phyloP scores from a whole-genome alignment of 2,113 vertebrate genomes.

The Acinonyx jubatus region DNA sequence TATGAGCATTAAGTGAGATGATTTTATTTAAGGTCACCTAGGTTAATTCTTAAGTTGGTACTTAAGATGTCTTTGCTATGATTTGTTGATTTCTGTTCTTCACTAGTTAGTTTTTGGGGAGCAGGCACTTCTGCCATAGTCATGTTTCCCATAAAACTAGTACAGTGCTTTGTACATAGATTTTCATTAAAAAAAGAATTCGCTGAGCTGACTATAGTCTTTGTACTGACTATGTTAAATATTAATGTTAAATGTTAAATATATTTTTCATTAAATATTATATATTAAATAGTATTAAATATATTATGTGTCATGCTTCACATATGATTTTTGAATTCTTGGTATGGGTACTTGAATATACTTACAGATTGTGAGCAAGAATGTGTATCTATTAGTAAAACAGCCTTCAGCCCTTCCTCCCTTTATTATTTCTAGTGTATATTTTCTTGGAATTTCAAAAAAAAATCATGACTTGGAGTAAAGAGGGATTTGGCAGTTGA shows the following conservation, averaged over 20 bases:
- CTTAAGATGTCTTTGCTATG: background rate
- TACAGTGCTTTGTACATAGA: background rate
- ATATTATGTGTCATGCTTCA: background rate
- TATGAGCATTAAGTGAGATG: background rate
- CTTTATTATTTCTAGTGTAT: background rate
- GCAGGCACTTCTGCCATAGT: background rate
- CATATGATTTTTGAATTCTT: constrained; percentile 3
- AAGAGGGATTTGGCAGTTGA: constrained; percentile 13
- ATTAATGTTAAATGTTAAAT: background rate
- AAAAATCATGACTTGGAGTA: background rate
- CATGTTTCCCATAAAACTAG: background rate
- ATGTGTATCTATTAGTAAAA: background rate
- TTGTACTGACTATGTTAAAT: background rate
- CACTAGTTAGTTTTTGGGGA: background rate
- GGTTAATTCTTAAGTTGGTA: background rate
- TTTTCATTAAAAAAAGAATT: background rate
- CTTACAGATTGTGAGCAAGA: background rate
- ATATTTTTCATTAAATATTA: background rate
- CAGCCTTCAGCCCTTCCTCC: background rate
- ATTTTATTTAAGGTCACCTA: constrained; percentile 16
- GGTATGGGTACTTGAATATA: background rate
- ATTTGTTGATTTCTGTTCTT: background rate
- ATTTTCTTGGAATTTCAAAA: constrained; percentile 13
- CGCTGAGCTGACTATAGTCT: background rate
- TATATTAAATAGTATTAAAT: background rate